Conservation (phyloP, 2,797 vertebrate genomes). For the Gallirallus australis region DNA sequence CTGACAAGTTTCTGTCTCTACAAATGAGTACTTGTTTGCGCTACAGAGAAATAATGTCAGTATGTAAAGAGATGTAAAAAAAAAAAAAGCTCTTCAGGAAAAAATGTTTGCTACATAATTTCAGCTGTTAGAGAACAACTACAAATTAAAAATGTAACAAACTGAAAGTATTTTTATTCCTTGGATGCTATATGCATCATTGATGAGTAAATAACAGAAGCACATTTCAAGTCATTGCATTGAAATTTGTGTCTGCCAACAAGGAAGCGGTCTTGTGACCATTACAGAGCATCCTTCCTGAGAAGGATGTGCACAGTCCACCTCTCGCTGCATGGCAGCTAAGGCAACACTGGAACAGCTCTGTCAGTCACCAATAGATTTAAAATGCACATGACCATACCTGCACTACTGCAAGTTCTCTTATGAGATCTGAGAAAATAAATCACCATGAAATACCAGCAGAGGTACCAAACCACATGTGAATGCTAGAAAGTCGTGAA, state of each 20-base stretch:
- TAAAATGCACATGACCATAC: neutral
- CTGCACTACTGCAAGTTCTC: neutral
- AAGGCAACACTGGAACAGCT: neutral
- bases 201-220: neutral
- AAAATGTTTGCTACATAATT: neutral
- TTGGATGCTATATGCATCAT: neutral
- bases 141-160: neutral
- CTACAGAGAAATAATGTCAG: neutral
- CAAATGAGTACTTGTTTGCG: neutral
- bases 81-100: neutral
- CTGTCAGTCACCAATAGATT: neutral
- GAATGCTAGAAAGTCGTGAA: neutral
- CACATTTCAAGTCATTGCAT: neutral
- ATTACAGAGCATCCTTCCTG: neutral
- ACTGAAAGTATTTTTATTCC: neutral
- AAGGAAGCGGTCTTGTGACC: accelerated
- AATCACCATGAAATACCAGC: neutral
- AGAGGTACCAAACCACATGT: neutral
- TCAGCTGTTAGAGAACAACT: neutral
- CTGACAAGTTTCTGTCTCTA: neutral
- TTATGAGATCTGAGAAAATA: neutral
- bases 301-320: accelerated
- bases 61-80: neutral
- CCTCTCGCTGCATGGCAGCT: neutral
- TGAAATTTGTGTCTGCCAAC: neutral